Conservation (phyloP, 2,888 invertebrate genomes). For the Polietes domitor region DNA sequence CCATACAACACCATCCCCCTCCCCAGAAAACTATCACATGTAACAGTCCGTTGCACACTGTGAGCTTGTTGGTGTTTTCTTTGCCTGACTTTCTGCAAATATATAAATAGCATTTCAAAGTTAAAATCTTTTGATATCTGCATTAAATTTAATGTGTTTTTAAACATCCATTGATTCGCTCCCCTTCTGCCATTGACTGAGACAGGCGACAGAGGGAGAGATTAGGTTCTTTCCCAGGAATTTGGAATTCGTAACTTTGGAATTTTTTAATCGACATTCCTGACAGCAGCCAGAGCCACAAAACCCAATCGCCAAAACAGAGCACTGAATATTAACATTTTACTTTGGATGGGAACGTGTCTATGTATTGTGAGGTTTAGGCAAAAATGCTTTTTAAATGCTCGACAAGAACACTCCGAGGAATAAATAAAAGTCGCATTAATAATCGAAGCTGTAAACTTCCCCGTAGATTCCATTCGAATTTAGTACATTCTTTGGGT, state of each 20-base stretch:
- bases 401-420: slow-evolving; percentile 2
- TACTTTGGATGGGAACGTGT: slow-evolving; percentile 32
- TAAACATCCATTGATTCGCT: slow-evolving; percentile 14
- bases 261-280: slow-evolving; percentile 54
- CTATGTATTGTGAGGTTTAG: slow-evolving; percentile 22
- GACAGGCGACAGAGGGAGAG: slow-evolving; percentile 17
- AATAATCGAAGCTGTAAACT: slow-evolving; percentile 24
- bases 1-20: not conserved
- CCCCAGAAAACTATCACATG: not conserved
- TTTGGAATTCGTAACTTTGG: slow-evolving; percentile 41
- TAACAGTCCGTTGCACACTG: not conserved
- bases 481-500: not conserved
- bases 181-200: slow-evolving; percentile 11
- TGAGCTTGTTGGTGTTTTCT: not conserved
- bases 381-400: slow-evolving; percentile 17
- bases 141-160: slow-evolving; percentile 13
- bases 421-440: slow-evolving; percentile 27
- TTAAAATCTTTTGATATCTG: slow-evolving; percentile 15
- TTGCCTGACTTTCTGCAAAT: not conserved
- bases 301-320: not conserved
- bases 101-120: not conserved
- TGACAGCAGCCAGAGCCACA: slow-evolving; percentile 41
- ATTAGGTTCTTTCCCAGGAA: slow-evolving; percentile 38
- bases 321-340: slow-evolving; percentile 40
- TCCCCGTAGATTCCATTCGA: not conserved